phyloP scores from a whole-genome alignment of 2,113 vertebrate genomes.

The Pteronura brasiliensis region DNA sequence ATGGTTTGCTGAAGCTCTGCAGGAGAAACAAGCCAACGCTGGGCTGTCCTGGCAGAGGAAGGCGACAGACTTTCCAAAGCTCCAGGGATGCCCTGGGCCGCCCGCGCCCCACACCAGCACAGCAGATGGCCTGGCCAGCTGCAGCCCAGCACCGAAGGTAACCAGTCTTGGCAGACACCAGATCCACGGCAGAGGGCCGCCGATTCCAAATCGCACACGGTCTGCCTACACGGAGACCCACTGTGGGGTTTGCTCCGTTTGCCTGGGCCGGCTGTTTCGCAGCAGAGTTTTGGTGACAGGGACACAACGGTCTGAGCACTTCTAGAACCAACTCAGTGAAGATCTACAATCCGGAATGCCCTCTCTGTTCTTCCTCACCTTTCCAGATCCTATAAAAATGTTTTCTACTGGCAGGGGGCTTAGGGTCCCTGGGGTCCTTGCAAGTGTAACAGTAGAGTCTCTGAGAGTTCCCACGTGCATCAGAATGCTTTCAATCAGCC shows the following conservation, averaged over 20 bases:
- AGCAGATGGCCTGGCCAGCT: conserved; percentile 67
- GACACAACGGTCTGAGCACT: conserved; percentile 17
- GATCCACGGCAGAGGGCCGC: not conserved
- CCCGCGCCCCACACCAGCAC: not conserved
- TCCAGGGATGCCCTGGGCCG: not conserved
- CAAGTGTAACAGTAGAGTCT: not conserved
- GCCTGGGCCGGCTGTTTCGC: conserved; percentile 1
- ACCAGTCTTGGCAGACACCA: not conserved
- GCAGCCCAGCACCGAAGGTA: not conserved
- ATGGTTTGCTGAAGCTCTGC: conserved; percentile 44
- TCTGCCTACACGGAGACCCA: not conserved
- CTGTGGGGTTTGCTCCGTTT: conserved; percentile 37
- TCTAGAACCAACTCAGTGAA: conserved; percentile 69
- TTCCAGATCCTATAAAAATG: not conserved
- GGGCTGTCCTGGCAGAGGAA: conserved; percentile 32
- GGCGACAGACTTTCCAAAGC: conserved; percentile 49
- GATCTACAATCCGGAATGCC: conserved; percentile 38
- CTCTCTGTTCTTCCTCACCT: not conserved
- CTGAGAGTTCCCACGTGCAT: not conserved
- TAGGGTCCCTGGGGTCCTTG: not conserved
- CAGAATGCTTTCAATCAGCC: not conserved
- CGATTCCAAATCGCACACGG: not conserved
- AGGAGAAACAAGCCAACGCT: conserved; percentile 46
- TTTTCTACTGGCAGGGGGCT: no score
- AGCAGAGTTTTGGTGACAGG: conserved; percentile 49